Evolutionary conservation across 1,140 invertebrate genomes (phyloP).

Genomic region (Samia ricini): DNA sequence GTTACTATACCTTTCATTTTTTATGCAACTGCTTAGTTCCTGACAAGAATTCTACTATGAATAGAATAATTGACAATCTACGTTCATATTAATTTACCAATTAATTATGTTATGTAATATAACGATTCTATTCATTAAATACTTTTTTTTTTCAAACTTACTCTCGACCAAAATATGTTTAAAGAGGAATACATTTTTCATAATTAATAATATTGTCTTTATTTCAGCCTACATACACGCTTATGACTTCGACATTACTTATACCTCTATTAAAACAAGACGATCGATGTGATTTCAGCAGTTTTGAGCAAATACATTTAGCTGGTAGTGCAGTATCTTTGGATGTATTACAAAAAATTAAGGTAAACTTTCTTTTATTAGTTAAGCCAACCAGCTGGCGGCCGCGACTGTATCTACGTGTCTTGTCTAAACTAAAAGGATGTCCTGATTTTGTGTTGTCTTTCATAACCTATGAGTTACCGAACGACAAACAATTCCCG

Average conservation of each 20-base stretch:
- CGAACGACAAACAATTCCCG: no score
- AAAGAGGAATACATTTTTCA: not conserved
- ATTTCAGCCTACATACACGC: constrained; percentile 33
- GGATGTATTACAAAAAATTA: constrained; percentile 22
- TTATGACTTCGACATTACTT: constrained; percentile 33
- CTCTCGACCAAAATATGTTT: not conserved
- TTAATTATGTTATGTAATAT: no score
- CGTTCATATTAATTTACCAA: no score
- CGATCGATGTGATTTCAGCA: constrained; percentile 33
- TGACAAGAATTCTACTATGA: no score
- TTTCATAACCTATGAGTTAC: no score
- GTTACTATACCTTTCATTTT: no score
- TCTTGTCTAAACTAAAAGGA: no score
- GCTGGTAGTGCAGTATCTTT: constrained; percentile 39
- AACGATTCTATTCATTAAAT: no score
- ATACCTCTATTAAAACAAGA: constrained; percentile 21
- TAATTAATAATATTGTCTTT: not conserved
- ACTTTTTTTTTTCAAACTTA: not conserved
- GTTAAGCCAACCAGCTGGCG: not conserved
- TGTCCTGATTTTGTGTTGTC: no score
- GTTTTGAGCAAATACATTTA: constrained; percentile 30
- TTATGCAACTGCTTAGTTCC: no score
- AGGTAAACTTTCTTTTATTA: constrained; percentile 17
- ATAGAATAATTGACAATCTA: no score
- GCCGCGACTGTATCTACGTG: not conserved